These are phyloP conservation scores for Tragelaphus eurycerus DNA, from an alignment of 2,797 vertebrate species.

Conservation along the genomic window DNA sequence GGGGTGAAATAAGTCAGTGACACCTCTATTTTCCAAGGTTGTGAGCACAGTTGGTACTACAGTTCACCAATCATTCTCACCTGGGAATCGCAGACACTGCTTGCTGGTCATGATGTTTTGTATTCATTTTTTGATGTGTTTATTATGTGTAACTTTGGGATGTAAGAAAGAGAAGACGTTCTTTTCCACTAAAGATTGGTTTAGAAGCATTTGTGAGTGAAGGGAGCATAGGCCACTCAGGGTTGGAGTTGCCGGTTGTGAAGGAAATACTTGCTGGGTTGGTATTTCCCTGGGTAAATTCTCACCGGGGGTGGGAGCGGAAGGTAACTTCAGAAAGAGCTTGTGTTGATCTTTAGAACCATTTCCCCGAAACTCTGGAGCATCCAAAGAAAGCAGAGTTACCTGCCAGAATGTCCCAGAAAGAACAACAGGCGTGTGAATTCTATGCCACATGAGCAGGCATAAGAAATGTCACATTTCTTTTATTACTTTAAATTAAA, in stretches of 20 bases:
- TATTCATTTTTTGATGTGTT: background rate
- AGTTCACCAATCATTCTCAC: background rate
- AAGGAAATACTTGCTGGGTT: constrained; percentile 41
- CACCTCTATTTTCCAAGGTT: background rate
- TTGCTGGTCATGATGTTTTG: background rate
- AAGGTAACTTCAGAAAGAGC: constrained; percentile 25
- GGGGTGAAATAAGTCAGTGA: background rate
- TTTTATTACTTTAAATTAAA: constrained; percentile 9
- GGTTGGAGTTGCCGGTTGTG: background rate
- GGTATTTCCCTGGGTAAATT: constrained; percentile 49
- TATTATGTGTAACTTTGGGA: background rate
- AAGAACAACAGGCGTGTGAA: constrained; percentile 15
- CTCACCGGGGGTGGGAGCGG: background rate
- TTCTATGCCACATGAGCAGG: background rate
- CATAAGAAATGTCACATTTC: background rate
- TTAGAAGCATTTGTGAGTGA: background rate
- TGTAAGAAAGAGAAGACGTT: background rate
- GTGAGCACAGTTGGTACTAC: background rate
- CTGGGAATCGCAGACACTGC: background rate
- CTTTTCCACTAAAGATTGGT: background rate
- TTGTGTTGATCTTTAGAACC: background rate
- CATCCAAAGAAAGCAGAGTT: constrained; percentile 45
- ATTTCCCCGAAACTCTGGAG: constrained; percentile 1
- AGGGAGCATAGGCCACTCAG: background rate
- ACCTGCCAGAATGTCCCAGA: constrained; percentile 43